Percentiles rank a stretch among this genome's conserved stretches.
phyloP scores from a whole-genome alignment of 2,113 vertebrate species.

The Poecile atricapillus region DNA sequence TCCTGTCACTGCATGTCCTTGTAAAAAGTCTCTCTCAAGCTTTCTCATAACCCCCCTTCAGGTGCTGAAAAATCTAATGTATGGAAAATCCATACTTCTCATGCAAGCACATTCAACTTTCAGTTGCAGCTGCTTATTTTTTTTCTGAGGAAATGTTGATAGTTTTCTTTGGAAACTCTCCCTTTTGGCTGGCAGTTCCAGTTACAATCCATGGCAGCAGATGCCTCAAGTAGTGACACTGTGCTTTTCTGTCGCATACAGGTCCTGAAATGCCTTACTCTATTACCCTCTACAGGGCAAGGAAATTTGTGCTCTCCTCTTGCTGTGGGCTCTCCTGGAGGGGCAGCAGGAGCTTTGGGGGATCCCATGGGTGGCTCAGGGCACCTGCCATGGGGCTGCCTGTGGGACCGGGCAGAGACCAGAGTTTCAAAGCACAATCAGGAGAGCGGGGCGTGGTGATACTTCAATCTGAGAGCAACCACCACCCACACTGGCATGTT shows the following conservation, averaged over 20 bases:
- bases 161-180: background rate
- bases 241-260: background rate
- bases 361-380: background rate
- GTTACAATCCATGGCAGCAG: background rate
- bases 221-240: background rate
- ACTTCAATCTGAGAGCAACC: slow-evolving; percentile 9
- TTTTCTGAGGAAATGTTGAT: background rate
- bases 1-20: background rate
- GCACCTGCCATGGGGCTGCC: background rate
- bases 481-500: background rate
- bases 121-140: background rate
- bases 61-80: background rate
- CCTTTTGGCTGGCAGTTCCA: background rate
- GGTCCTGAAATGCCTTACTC: background rate
- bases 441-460: background rate
- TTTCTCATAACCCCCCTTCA: background rate
- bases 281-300: background rate
- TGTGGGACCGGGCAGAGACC: background rate
- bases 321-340: background rate
- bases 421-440: background rate
- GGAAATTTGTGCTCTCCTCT: background rate
- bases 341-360: background rate
- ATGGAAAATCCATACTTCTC: background rate
- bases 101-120: background rate
- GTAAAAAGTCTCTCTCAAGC: background rate